Base-by-base conservation (phyloP, 2,797 vertebrate genomes). In the Urophycis tenuis region DNA sequence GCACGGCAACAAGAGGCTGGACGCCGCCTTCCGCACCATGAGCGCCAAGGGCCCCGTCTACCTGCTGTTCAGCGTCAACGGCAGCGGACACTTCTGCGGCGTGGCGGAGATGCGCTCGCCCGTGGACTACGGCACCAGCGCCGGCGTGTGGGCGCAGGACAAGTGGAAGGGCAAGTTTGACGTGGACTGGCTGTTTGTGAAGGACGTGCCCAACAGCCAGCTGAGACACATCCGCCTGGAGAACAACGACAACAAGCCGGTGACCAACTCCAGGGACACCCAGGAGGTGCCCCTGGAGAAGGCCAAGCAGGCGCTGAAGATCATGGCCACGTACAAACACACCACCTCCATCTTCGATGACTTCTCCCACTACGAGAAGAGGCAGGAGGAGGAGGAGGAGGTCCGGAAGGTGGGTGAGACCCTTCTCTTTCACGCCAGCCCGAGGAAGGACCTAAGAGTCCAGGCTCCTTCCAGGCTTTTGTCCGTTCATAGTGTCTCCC, bases 91-190 rank as follows among this genome's bases (percentile, higher is more conserved):
- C 87, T 98, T 98, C 90, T 98, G 96, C 64, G 96, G 96, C 36
- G 95, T 97, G 85, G 96, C 96, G 1, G 96, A 98, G 91, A 98
- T 98, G 96, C 96, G 94, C 83, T 98, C 96, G 3, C 94, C 96
- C 17, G 96, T 98, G 93, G 96, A 98, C 95, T 96, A 98, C 6
- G 95, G 96, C 90, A 95, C 96, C 90, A 97, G 96, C 41, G 96
- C 96, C 0, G 96, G 96, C 73, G 96, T 98, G 86, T 98, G 96
- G 96, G 96, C 96, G 81, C 96, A 98, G 95, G 96, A 98, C 95
- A 98, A 98, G 88, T 98, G 96, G 96, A 98, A 98, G 90, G 96
- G 96, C 86, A 97, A 96, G 89, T 98, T 98, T 75, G 96, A 98
- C 0, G 96, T 98, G 88, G 94, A 95, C 93, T 98, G 96, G 96